Conservation (phyloP, 2,797 vertebrate genomes). For the Capromys pilorides region DNA sequence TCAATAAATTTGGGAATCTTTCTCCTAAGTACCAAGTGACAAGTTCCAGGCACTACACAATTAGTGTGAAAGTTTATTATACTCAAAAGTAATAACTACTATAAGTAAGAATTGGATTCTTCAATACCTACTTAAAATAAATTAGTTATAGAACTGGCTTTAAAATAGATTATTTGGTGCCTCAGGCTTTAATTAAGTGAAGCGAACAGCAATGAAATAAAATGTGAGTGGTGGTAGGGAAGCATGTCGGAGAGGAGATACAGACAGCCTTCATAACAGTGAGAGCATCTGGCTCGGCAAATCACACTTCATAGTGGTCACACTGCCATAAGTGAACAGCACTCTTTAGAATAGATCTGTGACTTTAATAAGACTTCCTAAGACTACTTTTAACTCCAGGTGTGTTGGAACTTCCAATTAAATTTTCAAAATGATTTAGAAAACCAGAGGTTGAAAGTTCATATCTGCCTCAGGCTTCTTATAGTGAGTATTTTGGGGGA, state of each 20-base stretch:
- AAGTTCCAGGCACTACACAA: background rate
- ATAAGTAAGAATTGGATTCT: slow-evolving; percentile 63
- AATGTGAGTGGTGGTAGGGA: slow-evolving; percentile 13
- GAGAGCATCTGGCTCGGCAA: background rate
- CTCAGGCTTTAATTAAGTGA: slow-evolving; percentile 79
- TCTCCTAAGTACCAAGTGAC: slow-evolving; percentile 32
- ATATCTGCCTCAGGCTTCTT: background rate
- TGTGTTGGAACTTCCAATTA: slow-evolving; percentile 29
- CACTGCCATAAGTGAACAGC: background rate
- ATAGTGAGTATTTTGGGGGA: background rate
- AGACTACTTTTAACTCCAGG: slow-evolving; percentile 22
- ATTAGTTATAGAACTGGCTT: slow-evolving; percentile 80
- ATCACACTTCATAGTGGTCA: background rate
- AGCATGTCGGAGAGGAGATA: background rate
- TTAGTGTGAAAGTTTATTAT: slow-evolving; percentile 62
- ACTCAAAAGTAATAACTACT: slow-evolving; percentile 67
- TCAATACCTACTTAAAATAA: slow-evolving; percentile 78
- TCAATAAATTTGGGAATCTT: background rate
- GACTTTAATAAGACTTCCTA: slow-evolving; percentile 43
- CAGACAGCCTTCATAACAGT: background rate
- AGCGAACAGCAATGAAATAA: slow-evolving; percentile 56
- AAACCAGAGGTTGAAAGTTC: slow-evolving; percentile 55
- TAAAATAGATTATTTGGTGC: slow-evolving; percentile 80
- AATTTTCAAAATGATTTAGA: slow-evolving; percentile 39
- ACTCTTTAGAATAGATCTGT: slow-evolving; percentile 24